Evolutionary conservation across 2,797 vertebrate species (phyloP).

Genomic region (Protosalanx chinensis): DNA sequence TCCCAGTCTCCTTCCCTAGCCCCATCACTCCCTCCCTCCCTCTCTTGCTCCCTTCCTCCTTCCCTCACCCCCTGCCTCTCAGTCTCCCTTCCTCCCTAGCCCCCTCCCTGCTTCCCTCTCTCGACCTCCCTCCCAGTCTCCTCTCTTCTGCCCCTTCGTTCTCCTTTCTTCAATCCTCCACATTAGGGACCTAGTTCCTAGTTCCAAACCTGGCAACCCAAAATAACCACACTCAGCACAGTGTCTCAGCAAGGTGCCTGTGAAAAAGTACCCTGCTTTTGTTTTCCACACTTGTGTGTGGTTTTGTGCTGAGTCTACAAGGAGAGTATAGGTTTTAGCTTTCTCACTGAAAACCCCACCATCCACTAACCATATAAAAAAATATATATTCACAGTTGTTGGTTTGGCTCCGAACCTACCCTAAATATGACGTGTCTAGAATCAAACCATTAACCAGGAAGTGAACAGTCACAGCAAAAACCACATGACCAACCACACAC

Average conservation of each 20-base stretch:
- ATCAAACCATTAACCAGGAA: neutral
- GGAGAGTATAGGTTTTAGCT: neutral
- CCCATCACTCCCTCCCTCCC: too few relatives aligned
- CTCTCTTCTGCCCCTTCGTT: neutral
- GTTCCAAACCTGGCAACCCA: neutral
- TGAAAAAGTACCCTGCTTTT: neutral
- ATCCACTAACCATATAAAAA: neutral
- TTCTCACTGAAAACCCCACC: neutral
- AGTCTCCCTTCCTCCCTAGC: too few relatives aligned
- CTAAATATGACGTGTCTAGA: neutral
- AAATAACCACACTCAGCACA: neutral
- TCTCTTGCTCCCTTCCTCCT: too few relatives aligned
- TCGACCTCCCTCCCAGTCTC: too few relatives aligned
- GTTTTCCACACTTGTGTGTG: neutral
- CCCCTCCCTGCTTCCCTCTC: too few relatives aligned
- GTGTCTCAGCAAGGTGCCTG: neutral
- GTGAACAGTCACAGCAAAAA: neutral
- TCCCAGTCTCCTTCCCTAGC: too few relatives aligned
- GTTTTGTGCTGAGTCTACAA: neutral
- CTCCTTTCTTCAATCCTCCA: neutral
- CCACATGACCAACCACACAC: neutral
- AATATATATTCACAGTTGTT: neutral
- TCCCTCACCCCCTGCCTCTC: too few relatives aligned
- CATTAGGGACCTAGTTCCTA: neutral
- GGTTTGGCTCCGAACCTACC: neutral